Base-by-base conservation (phyloP, 2,113 vertebrate species). In the Takifugu bimaculatus region DNA sequence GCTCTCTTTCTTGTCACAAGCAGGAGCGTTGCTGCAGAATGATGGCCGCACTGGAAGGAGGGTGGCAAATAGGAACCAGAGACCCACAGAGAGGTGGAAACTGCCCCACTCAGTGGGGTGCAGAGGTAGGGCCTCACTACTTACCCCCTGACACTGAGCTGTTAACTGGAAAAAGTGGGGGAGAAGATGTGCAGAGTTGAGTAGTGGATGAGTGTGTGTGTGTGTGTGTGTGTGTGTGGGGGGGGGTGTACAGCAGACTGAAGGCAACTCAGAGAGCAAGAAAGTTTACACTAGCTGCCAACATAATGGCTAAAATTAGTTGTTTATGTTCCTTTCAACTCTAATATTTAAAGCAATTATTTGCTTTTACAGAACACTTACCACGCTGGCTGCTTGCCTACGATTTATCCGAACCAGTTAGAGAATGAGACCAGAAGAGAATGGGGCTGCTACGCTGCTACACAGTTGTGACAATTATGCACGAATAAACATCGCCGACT, bases 81-180 rank as follows among this genome's bases (percentile, higher is more conserved):
- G 79, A 45, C 81, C 63, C 77, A 57, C 32, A n/a, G 45, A 48
- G 70, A 56, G 51, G 32, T 72, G 72, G 70, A 72, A 74, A 45
- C 50, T 68, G 26, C 60, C 49, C 50, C 63, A 63, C 77, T 81
- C 75, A 68, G 68, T 35, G 15, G 79, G 80, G 82, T 72, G 70
- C 76, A 83, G 78, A 75, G 75, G 72, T 70, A 78, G 88, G 92
- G 91, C 91, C 90, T 91, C 85, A 83, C 84, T 90, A 92, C 93
- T 94, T 92, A 92, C 88, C 91, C 89, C 88, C 60, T 93, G 92
- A 93, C 92, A 90, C 91, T 81, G 84, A 92, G 91, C 90, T 92
- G 91, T 94, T 93, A 91, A 92, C 88, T 70, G 59, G 32, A 57
- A 65, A 74, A 74, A 75, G 65, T 66, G 71, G 60, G 74, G 63